Conservation (phyloP, 2,797 vertebrate species). For the Anguilla obscura region DNA sequence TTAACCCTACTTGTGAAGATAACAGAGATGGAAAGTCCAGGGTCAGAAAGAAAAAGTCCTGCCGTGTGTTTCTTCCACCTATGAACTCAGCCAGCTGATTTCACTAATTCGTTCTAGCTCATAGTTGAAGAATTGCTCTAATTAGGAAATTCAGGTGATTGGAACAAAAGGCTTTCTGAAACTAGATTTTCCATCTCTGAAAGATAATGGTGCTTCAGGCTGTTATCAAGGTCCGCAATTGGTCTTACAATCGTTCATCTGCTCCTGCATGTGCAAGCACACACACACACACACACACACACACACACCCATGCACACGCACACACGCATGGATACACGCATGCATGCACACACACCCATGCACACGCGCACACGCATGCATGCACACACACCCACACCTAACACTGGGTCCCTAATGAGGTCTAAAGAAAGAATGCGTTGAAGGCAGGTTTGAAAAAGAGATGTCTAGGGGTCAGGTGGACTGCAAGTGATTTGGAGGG, state of each 20-base stretch:
- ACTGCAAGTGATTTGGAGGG: neutral
- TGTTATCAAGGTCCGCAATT: constrained; percentile 38
- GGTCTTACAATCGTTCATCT: constrained; percentile 53
- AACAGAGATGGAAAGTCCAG: no score
- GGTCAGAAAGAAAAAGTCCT: no score
- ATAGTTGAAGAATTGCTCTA: no score
- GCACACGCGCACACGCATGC: neutral
- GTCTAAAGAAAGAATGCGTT: constrained; percentile 19
- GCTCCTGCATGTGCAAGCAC: constrained; percentile 38
- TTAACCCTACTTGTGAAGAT: constrained; percentile 47
- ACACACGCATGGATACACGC: neutral
- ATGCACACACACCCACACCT: neutral
- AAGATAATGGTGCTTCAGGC: constrained; percentile 48
- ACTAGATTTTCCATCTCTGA: no score
- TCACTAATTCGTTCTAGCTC: no score
- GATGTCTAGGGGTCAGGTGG: constrained; percentile 9
- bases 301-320: neutral
- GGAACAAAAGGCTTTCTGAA: no score
- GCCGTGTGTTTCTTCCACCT: no score
- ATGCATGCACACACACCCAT: neutral
- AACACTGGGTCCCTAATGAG: neutral
- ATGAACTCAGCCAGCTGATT: no score
- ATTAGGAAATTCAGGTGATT: no score
- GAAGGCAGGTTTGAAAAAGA: neutral
- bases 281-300: constrained; percentile 8